phyloP scores from a whole-genome alignment of 92 coral and sea anemone species.

The Bergia puertoricense region DNA sequence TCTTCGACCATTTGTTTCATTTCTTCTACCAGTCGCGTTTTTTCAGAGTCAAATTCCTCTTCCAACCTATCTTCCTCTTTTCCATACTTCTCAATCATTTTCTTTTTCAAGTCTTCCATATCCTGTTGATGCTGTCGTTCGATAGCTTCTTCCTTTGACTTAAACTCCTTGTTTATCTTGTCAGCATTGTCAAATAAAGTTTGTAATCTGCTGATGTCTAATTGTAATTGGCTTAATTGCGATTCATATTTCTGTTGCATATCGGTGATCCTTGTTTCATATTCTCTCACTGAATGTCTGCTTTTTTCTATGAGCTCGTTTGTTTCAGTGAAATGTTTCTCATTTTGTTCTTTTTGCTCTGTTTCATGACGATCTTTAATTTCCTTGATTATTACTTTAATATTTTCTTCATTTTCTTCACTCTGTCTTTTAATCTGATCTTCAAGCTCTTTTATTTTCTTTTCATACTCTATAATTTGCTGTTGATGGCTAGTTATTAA shows the following conservation, averaged over 20 bases:
- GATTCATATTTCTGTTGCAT: not conserved
- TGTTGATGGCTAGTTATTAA: not conserved
- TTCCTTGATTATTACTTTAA: not conserved
- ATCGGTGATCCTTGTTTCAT: not conserved
- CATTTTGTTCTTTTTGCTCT: not conserved
- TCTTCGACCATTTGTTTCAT: not conserved
- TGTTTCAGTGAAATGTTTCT: not conserved
- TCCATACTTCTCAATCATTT: not conserved
- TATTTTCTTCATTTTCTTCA: conserved; percentile 9
- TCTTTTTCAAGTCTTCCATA: not conserved
- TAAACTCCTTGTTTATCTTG: not conserved
- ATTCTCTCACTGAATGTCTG: not conserved
- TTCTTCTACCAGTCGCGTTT: not conserved
- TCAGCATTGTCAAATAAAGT: not conserved
- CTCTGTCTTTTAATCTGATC: not conserved
- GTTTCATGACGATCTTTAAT: not conserved
- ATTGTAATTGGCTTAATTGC: not conserved
- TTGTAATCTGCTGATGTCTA: not conserved
- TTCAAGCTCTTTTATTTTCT: not conserved
- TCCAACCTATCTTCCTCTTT: not conserved
- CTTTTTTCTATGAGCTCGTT: not conserved
- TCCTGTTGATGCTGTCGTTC: not conserved
- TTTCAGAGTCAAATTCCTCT: not conserved
- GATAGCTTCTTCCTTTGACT: not conserved
- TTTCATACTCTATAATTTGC: conserved; percentile 1